A percentile compares a stretch with the other conserved stretches of the same genome.
phyloP scores from a whole-genome alignment of 2,797 vertebrate species.

The Lateolabrax maculatus region DNA sequence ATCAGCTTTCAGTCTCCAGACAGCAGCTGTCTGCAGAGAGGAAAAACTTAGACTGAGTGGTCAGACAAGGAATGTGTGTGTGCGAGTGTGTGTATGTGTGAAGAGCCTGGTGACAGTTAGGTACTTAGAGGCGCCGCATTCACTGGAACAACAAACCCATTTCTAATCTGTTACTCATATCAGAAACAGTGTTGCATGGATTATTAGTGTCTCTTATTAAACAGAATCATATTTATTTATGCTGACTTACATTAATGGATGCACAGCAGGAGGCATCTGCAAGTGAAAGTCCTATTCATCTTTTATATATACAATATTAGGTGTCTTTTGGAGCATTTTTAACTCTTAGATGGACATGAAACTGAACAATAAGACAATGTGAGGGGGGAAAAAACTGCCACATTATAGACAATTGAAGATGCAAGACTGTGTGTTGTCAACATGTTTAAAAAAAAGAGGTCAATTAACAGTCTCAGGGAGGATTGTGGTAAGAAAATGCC shows the following conservation, averaged over 20 bases:
- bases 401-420: background rate
- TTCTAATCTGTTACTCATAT: constrained; percentile 11
- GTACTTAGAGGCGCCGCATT: constrained; percentile 55
- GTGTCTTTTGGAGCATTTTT: no score
- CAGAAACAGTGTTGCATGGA: background rate
- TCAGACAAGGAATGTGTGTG: constrained; percentile 72
- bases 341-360: constrained; percentile 4
- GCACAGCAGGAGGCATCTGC: background rate
- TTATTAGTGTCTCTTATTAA: background rate
- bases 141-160: constrained; percentile 27
- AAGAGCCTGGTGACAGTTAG: constrained; percentile 54
- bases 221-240: background rate
- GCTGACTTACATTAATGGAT: no score
- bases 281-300: background rate
- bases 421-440: background rate
- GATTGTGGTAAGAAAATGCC: no score
- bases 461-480: background rate
- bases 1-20: constrained; percentile 79
- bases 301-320: background rate
- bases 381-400: background rate
- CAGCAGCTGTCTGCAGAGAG: constrained; percentile 77
- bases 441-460: no score
- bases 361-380: background rate
- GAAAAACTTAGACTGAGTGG: constrained; percentile 66
- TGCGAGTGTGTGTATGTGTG: constrained; percentile 24